Base-by-base conservation (phyloP, 2,888 invertebrate genomes). In the Drosophila pegasa region DNA sequence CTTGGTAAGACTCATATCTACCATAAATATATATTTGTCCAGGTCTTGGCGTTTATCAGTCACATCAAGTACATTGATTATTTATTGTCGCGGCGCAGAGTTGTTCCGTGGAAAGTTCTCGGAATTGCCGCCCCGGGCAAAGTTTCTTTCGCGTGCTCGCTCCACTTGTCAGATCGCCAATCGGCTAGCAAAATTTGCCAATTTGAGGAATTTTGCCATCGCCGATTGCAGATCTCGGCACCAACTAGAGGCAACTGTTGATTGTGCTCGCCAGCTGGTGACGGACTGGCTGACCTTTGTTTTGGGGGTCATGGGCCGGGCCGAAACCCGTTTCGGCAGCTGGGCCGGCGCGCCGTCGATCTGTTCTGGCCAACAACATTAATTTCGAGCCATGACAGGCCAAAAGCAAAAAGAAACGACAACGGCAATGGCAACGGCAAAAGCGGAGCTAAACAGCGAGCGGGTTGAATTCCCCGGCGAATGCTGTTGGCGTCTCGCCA, bases 401-500 rank as follows among this genome's bases (percentile, higher is more conserved):
- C 52, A 58, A 31, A 60, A 37, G 31, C 37, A n/a, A 14, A 20
- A 8, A 18, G 14, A 14, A 16, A 38, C 12, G 8, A 57, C 18
- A 12, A 3, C 37, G 10, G 47, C 33, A 41, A 25, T 16, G 16
- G 12, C 29, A 47, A 47, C 20, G 10, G 25, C 35, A 37, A 51
- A 2, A 33, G 48, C n/a, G 31, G 8, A n/a, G 20, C 9, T 55
- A 43, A 38, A 33, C 29, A 62, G 18, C 37, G 38, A 52, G 40
- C 67, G 38, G 51, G 61, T 64, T 64, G 64, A 61, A 80, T 71
- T 82, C 74, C 67, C 77, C 52, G 47, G 72, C 37, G 41, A 59
- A 35, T 61, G 57, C 40, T 62, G 51, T 57, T 58, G 60, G 55
- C 64, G 71, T 73, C 78, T 73, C 52, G 65, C 25, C 70, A 51